Evolutionary conservation across 2,888 invertebrate genomes (phyloP).

Genomic region (Coelinius sp.): DNA sequence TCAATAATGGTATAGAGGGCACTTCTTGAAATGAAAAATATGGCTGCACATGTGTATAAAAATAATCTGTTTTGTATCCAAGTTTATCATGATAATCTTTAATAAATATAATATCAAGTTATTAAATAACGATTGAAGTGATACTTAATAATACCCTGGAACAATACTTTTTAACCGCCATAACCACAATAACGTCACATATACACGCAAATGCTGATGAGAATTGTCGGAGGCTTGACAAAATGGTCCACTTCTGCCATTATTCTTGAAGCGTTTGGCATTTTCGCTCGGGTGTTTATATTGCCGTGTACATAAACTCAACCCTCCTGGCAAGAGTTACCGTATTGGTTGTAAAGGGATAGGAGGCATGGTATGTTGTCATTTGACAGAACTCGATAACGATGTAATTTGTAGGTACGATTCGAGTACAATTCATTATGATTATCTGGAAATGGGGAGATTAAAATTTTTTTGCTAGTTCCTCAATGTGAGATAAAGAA

Average conservation of each 20-base stretch:
- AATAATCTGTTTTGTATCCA: too few species aligned
- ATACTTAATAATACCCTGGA: too few species aligned
- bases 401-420: constrained; percentile 13
- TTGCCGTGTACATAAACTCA: neutral
- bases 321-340: neutral
- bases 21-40: too few species aligned
- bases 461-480: neutral
- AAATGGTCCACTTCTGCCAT: neutral
- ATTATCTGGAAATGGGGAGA: neutral
- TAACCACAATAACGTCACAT: neutral
- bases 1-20: too few species aligned
- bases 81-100: too few species aligned
- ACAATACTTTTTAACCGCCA: too few species aligned
- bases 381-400: constrained; percentile 14
- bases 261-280: constrained; percentile 1
- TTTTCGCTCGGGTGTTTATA: neutral
- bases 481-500: neutral
- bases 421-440: neutral
- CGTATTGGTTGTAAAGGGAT: too few species aligned
- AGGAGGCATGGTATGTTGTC: neutral
- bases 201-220: neutral
- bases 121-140: too few species aligned
- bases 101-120: too few species aligned
- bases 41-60: too few species aligned
- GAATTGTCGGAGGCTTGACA: constrained; percentile 11